Evolutionary conservation across 2,797 vertebrate species (phyloP), one percentile per base, ranked within the genome.

Genomic region (Poliocrania exsul): DNA sequence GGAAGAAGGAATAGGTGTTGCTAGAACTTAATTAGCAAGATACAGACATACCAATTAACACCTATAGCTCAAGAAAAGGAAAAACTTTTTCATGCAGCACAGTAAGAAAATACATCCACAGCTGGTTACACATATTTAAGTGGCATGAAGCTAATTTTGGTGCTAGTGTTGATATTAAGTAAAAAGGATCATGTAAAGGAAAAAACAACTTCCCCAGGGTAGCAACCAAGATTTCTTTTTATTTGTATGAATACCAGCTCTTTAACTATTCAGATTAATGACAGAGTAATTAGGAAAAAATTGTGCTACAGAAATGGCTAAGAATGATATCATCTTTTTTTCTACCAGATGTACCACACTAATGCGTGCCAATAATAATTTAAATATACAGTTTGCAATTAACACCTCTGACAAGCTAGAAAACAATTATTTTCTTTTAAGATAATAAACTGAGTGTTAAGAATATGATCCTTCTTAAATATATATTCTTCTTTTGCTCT

Each of bases 21-120:
- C 97, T 98, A 96, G 97, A 98, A 97, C 96, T 97, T 98, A 98
- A 99, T 98, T 98, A 98, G 97, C 98, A 97, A 97, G 98, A 98
- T 98, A 97, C 96, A 98, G 97, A 98, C 97, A 98, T 96, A 97
- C 98, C 98, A 99, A 98, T 99, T 99, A 99, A 98, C 98, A 98
- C 98, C 91, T 98, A 96, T 88, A 96, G 92, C 95, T 97, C 64
- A 96, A 92, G 69, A 93, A 87, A 90, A 95, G 79, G 86, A 92
- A 86, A 66, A 80, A 90, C 33, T 81, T 97, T 97, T 97, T 95
- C 70, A 88, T 94, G 64, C 62, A 73, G 54, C 72, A 79, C 90
- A 90, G 81, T 93, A 93, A 97, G 97, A 97, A 98, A 98, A 93
- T 94, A 96, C 93, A 97, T 97, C 96, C 97, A 95, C 97, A 98